Percentiles rank a stretch among this genome's conserved stretches.
Conservation (phyloP, 35 echinoderm and acorn worm species). For the Amphiura filiformis region DNA sequence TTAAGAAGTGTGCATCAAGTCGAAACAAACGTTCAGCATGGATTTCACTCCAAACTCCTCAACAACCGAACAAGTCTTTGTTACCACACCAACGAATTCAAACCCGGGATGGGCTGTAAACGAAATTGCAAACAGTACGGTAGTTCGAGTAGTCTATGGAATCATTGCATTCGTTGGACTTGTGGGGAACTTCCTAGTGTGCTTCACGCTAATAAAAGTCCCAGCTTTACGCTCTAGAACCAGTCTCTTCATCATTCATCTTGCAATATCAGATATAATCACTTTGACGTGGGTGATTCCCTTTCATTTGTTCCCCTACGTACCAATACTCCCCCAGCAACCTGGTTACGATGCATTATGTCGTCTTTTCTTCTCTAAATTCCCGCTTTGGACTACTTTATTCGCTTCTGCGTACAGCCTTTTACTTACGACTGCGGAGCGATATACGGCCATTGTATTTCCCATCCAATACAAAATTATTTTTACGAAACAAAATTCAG, state of each 20-base stretch:
- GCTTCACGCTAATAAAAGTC: constrained; percentile 56
- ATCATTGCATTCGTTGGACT: constrained; percentile 66
- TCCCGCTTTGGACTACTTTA: constrained; percentile 67
- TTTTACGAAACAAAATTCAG: constrained; percentile 27
- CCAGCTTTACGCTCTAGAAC: constrained; percentile 59
- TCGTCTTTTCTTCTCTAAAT: constrained; percentile 57
- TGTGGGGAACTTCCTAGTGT: constrained; percentile 62
- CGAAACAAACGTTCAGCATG: too few species aligned
- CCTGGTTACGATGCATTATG: constrained; percentile 51
- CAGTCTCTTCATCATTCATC: constrained; percentile 67
- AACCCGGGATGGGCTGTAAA: constrained; percentile 53
- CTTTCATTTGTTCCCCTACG: constrained; percentile 68
- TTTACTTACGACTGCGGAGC: constrained; percentile 52
- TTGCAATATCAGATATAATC: constrained; percentile 38
- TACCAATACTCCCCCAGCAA: constrained; percentile 22
- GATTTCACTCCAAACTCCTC: neutral
- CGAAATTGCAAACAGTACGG: constrained; percentile 57
- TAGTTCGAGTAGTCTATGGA: constrained; percentile 56
- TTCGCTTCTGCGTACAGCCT: constrained; percentile 75
- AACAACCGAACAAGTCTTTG: neutral
- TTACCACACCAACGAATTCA: neutral
- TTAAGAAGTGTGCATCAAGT: too few species aligned
- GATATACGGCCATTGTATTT: constrained; percentile 75
- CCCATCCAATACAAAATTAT: constrained; percentile 67
- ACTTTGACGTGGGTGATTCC: constrained; percentile 37